These are phyloP conservation scores for Drosophila meridiana DNA, from an alignment of 2,888 invertebrate genomes.

Conservation along the genomic window DNA sequence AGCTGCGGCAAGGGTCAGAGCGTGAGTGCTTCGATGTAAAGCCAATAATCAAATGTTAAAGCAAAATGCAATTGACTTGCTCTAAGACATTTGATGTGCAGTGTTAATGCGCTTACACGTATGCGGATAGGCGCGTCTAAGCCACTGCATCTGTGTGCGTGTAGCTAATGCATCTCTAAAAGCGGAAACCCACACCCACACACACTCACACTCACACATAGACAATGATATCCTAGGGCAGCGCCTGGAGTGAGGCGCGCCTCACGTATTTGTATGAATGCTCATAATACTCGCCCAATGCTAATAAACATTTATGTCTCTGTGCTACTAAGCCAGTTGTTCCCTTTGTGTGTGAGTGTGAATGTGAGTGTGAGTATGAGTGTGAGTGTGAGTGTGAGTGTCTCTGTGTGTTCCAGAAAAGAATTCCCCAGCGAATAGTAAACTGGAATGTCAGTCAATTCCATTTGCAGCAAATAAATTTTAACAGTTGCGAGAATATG, in stretches of 20 bases:
- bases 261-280: constrained; percentile 50
- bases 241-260: constrained; percentile 5
- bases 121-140: not conserved
- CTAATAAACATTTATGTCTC: constrained; percentile 66
- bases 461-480: not conserved
- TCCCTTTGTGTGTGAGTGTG: not conserved
- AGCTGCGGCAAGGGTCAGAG: not conserved
- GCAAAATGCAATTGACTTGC: constrained; percentile 45
- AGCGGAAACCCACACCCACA: constrained; percentile 2
- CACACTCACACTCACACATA: constrained; percentile 1
- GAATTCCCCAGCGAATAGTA: constrained; percentile 4
- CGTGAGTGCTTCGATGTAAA: not conserved
- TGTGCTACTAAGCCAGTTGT: constrained; percentile 27
- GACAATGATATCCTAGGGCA: not conserved
- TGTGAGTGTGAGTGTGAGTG: constrained; percentile 3
- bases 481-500: not conserved
- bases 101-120: constrained; percentile 50
- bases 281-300: constrained; percentile 67
- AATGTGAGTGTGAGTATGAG: not conserved
- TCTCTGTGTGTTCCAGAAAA: constrained; percentile 3
- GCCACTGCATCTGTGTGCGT: constrained; percentile 4
- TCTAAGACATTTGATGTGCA: constrained; percentile 33
- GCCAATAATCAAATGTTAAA: constrained; percentile 54
- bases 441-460: constrained; percentile 2
- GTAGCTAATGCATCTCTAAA: constrained; percentile 15